phyloP scores from a whole-genome alignment of 2,797 vertebrate genomes.

The Australoheros facetus region DNA sequence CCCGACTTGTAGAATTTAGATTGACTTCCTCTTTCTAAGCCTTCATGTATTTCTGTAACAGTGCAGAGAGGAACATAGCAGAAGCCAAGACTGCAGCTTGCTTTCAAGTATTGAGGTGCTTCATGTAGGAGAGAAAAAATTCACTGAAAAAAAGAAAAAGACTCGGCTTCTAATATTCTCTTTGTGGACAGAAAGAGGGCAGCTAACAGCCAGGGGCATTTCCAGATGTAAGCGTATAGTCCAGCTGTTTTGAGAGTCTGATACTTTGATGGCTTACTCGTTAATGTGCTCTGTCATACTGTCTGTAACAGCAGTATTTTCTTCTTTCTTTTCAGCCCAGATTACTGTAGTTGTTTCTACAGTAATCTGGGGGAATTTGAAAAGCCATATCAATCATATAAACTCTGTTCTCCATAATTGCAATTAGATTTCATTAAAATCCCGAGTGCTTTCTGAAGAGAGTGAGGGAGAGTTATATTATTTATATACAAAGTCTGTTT shows the following conservation, averaged over 20 bases:
- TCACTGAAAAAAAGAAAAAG: neutral
- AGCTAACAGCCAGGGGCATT: slow-evolving; percentile 25
- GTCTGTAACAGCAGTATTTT: neutral
- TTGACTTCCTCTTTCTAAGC: slow-evolving; percentile 7
- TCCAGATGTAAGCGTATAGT: slow-evolving; percentile 17
- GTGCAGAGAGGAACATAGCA: slow-evolving; percentile 1
- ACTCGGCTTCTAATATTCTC: slow-evolving; percentile 32
- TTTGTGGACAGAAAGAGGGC: slow-evolving; percentile 39
- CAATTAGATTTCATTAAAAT: neutral
- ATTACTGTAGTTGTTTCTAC: neutral
- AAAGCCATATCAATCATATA: neutral
- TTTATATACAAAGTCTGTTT: neutral
- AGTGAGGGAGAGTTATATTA: neutral
- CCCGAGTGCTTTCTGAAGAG: neutral
- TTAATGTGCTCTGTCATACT: neutral
- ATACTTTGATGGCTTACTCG: slow-evolving; percentile 30
- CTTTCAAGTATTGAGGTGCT: slow-evolving; percentile 44
- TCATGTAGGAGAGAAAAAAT: slow-evolving; percentile 14
- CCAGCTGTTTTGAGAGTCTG: slow-evolving; percentile 21
- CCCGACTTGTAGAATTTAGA: neutral
- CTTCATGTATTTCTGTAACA: slow-evolving; percentile 16
- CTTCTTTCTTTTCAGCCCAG: neutral
- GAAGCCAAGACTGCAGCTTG: neutral
- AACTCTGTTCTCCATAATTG: neutral
- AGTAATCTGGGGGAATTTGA: neutral